Evolutionary conservation across 2,888 invertebrate genomes (phyloP).

Genomic region (Drosophila pseudotalamancana): DNA sequence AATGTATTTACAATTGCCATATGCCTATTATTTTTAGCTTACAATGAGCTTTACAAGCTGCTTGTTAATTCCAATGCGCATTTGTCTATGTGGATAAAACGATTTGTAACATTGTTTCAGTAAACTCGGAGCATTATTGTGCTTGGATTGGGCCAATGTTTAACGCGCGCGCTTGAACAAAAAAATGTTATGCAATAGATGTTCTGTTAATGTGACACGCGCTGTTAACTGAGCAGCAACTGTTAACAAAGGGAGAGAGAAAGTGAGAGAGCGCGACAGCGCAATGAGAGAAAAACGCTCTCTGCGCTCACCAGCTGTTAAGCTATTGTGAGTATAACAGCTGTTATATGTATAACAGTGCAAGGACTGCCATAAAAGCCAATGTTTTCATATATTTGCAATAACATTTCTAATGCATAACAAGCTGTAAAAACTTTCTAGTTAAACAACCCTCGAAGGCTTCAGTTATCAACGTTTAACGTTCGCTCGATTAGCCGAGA

Average conservation of each 20-base stretch:
- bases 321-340: not conserved
- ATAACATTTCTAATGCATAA: not conserved
- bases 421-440: not conserved
- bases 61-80: not conserved
- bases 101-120: conserved; percentile 21
- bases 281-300: not conserved
- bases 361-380: conserved; percentile 1
- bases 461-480: not conserved
- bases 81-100: conserved; percentile 16
- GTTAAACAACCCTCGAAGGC: not conserved
- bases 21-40: too few relatives aligned
- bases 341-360: conserved; percentile 26
- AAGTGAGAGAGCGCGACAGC: not conserved
- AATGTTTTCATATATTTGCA: not conserved
- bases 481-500: conserved; percentile 15
- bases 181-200: conserved; percentile 46
- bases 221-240: not conserved
- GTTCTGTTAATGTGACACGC: conserved; percentile 9
- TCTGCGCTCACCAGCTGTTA: conserved; percentile 18
- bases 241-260: conserved; percentile 2
- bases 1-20: too few relatives aligned
- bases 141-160: conserved; percentile 11
- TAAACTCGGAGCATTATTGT: conserved; percentile 4
- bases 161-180: conserved; percentile 1
- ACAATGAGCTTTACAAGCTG: not conserved